Conservation (phyloP, 2,888 invertebrate genomes). For the Copidosoma aretas region DNA sequence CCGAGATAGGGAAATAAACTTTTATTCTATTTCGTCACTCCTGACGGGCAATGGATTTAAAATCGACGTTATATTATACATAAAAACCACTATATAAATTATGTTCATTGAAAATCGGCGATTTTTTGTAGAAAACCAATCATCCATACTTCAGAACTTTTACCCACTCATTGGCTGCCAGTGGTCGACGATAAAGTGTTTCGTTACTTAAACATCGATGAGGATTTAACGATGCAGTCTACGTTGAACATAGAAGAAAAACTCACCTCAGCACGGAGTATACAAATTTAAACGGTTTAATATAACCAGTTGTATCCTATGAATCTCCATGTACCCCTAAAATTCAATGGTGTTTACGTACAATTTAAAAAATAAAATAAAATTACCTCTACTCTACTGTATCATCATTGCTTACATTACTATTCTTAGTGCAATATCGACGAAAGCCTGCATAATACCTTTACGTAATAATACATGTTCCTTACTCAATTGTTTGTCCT, state of each 20-base stretch:
- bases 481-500: too few species aligned
- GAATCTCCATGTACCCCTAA: too few species aligned
- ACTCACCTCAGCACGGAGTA: not conserved
- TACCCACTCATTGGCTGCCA: slow-evolving; percentile 51
- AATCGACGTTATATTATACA: too few species aligned
- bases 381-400: not conserved
- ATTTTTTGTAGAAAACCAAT: slow-evolving; percentile 52
- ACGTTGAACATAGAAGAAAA: slow-evolving; percentile 33
- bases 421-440: too few species aligned
- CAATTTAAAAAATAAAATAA: too few species aligned
- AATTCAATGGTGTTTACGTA: too few species aligned
- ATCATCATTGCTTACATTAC: too few species aligned
- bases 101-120: not conserved
- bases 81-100: not conserved
- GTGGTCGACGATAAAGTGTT: slow-evolving; percentile 39
- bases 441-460: too few species aligned
- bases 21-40: too few species aligned
- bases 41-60: too few species aligned
- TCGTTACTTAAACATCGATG: slow-evolving; percentile 49
- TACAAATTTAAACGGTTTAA: not conserved
- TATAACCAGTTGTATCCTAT: not conserved
- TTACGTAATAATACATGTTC: too few species aligned
- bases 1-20: too few species aligned
- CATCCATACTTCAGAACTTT: slow-evolving; percentile 43
- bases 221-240: slow-evolving; percentile 45